Evolutionary conservation across 2,888 invertebrate species (phyloP), one percentile per base, ranked within the genome.

Genomic region (Prosopocoilus inquinatus): DNA sequence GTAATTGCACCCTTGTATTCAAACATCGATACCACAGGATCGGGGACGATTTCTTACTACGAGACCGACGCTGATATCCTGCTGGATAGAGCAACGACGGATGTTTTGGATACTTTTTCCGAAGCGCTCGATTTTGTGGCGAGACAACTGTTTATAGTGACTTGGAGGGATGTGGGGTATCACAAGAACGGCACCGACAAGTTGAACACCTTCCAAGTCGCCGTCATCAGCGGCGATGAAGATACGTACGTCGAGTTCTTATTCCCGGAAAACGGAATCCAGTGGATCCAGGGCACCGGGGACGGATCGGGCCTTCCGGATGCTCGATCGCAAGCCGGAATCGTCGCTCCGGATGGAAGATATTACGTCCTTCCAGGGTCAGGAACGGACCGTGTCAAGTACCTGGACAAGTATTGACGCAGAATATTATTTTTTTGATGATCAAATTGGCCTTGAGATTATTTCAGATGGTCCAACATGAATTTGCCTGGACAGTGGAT

Each of bases 241-340:
- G 87, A 91, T 63, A 90, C 91, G 2, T 98, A 90, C 72, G 91
- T 88, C 0, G 88, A 94, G 69, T 84, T 96, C 63, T 79, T 94
- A 54, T 99, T 97, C 75, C 90, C 93, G 0, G 87, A 90, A 65
- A 83, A 87, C 57, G 93, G 93, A 1, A 87, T 99, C 50, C 91
- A 94, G 72, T 99, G 98, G 98, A 85, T 94, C 50, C 90, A 91
- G 73, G 90, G 89, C 47, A 87, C 89, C 55, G 81, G 84, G 0
- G 88, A 89, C 64, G 84, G 85, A n/a, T 81, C 84, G n/a, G 87
- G 86, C 20, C 73, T 91, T 45, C 90, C 91, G 0, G 96, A 96
- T 70, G 92, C 94, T 0, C 88, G 92, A 66, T 96, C 94, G 1
- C 97, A 98, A 78, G 94, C 90, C 49, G 97, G 96, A 2, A 90